Percentiles rank a stretch among this genome's conserved stretches.
These are phyloP conservation scores for Koerneria pararmatus DNA, from an alignment of 2,888 invertebrate species.

Conservation along the genomic window DNA sequence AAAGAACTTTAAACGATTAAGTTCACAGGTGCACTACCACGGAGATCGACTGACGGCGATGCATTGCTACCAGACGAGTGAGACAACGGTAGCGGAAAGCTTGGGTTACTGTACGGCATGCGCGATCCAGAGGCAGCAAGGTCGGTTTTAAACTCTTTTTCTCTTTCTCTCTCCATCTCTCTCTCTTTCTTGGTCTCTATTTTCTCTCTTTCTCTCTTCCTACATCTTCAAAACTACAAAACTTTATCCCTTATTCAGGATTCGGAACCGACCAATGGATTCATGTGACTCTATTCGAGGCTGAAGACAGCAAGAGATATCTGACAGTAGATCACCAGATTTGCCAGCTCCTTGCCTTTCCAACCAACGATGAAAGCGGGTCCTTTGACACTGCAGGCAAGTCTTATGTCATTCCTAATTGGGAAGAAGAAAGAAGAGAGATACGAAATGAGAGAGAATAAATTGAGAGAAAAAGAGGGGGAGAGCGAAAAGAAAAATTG, in stretches of 20 bases:
- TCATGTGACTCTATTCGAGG: not conserved
- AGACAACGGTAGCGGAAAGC: slow-evolving; percentile 12
- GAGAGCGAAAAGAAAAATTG: no score
- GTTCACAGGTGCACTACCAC: slow-evolving; percentile 23
- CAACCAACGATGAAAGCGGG: not conserved
- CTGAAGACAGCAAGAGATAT: not conserved
- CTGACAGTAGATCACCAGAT: slow-evolving; percentile 20
- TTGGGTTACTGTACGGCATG: slow-evolving; percentile 16
- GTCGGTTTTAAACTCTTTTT: not conserved
- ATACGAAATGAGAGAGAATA: no score
- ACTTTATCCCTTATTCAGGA: not conserved
- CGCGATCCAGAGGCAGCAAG: slow-evolving; percentile 8
- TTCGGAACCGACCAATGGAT: slow-evolving; percentile 20
- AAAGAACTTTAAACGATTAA: no score
- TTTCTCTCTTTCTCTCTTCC: not conserved
- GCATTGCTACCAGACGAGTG: slow-evolving; percentile 14
- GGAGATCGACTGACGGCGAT: slow-evolving; percentile 13
- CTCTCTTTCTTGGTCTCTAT: not conserved
- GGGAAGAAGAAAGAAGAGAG: no score
- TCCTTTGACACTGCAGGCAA: slow-evolving; percentile 14
- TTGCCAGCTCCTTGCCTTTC: slow-evolving; percentile 9
- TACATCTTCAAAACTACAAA: not conserved
- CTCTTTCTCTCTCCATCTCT: not conserved
- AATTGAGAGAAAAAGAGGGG: no score
- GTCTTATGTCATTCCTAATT: no score